Evolutionary conservation across 2,113 vertebrate species (phyloP), one percentile per base, ranked within the genome.

Genomic region (Misgurnus anguillicaudatus): DNA sequence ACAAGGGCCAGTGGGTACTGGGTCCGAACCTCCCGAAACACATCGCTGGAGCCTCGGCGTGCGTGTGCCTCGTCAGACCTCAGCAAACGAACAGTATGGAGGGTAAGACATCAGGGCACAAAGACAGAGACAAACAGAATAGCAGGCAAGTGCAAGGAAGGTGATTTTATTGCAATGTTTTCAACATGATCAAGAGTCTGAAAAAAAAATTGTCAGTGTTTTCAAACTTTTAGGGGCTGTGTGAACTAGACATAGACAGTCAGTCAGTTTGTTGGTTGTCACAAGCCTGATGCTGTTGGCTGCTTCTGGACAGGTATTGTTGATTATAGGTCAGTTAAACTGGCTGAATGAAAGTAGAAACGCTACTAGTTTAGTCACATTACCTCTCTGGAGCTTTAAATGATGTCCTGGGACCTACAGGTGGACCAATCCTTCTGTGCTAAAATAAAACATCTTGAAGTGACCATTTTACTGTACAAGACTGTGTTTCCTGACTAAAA

Each of bases 1-100:
- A 94, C 58, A 92, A 90, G 13, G 90, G 92, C 24, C 91, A 90
- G 6, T 99, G 97, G 97, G 87, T 87, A 55, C 89, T 89, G 67
- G 97, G 95, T n/a, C 90, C 92, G 0, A 95, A 97, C 82, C 86
- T 98, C 57, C 96, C 95, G 10, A 97, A 96, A 84, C 91, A 94
- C 0, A 94, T 96, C 0, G 96, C 97, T 0, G 97, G 96, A 0
- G 95, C 96, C 14, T 97, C 96, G 0, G 96, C 96, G 0, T 98
- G 96, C 0, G 95, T 97, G 51, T 98, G 96, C 1, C 86, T 89
- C 0, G 87, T 98, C 47, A 94, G 90, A 81, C 92, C 93, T 0
- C 88, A 86, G 17, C 31, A 58, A 38, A 48, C 67, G 16, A 53
- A 62, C 48, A 90, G 88, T 24, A 88, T 89, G 3, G 93, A 95